Conservation (phyloP, 2,888 invertebrate species). For the Athalia cordata region DNA sequence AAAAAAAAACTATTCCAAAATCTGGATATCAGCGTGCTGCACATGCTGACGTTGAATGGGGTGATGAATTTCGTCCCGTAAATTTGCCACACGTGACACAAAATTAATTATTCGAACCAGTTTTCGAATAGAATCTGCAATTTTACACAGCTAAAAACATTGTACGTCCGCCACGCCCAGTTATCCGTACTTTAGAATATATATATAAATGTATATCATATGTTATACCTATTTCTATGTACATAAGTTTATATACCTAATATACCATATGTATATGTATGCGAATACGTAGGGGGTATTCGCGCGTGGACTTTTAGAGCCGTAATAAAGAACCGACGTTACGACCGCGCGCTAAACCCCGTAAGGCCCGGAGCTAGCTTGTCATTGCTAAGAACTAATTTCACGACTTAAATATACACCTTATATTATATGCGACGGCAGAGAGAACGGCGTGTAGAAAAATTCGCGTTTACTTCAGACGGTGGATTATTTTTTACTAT, state of each 20-base stretch:
- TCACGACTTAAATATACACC: neutral
- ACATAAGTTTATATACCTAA: neutral
- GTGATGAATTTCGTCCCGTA: too few species aligned
- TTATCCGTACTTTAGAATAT: constrained; percentile 62
- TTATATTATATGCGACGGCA: too few species aligned
- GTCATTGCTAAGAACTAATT: constrained; percentile 30
- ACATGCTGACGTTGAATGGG: too few species aligned
- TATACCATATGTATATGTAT: neutral
- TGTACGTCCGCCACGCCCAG: constrained; percentile 71
- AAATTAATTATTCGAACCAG: too few species aligned
- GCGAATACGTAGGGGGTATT: constrained; percentile 32
- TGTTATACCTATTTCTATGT: neutral
- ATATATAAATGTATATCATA: neutral
- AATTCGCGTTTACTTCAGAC: neutral
- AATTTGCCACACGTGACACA: too few species aligned
- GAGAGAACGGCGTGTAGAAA: neutral
- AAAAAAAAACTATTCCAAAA: too few species aligned
- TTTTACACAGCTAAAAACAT: constrained; percentile 57
- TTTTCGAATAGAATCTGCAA: too few species aligned
- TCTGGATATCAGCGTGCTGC: too few species aligned
- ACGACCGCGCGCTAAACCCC: constrained; percentile 17
- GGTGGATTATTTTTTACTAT: too few species aligned
- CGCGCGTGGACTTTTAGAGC: constrained; percentile 38
- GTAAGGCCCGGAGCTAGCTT: constrained; percentile 10
- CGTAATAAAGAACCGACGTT: constrained; percentile 39